Conservation (phyloP, 92 coral and sea anemone species). For the Parazoanthus darwini region DNA sequence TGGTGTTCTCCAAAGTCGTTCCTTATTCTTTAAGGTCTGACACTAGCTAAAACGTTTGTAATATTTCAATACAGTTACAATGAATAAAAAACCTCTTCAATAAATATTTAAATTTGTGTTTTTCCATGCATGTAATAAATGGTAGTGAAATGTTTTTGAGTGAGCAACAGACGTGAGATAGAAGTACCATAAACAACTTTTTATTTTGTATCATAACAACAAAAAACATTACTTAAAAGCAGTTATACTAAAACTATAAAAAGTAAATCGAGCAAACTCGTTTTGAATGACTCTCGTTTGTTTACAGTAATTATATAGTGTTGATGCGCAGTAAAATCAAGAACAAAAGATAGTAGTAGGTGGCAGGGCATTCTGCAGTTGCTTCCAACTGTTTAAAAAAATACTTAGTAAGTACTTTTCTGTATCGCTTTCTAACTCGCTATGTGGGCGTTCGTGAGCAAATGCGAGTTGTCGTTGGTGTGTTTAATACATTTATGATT, state of each 20-base stretch:
- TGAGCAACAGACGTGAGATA: not conserved
- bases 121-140: not conserved
- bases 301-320: not conserved
- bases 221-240: not conserved
- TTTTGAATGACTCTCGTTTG: not conserved
- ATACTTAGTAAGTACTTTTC: not conserved
- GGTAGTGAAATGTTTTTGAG: not conserved
- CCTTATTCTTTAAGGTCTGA: not conserved
- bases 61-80: not conserved
- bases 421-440: conserved; percentile 4
- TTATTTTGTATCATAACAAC: not conserved
- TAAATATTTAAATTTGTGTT: not conserved
- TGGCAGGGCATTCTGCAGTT: too few relatives aligned
- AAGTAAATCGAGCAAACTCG: not conserved
- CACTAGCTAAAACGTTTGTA: not conserved
- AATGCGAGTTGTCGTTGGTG: not conserved
- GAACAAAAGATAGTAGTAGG: too few relatives aligned
- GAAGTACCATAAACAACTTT: not conserved
- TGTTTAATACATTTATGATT: not conserved
- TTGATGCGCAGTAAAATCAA: conserved; percentile 4
- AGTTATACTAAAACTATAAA: conserved; percentile 3
- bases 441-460: conserved; percentile 1
- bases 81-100: not conserved
- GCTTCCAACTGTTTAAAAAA: not conserved
- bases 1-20: not conserved